Conservation (phyloP, 2,113 vertebrate genomes). For the Microtus richardsoni region DNA sequence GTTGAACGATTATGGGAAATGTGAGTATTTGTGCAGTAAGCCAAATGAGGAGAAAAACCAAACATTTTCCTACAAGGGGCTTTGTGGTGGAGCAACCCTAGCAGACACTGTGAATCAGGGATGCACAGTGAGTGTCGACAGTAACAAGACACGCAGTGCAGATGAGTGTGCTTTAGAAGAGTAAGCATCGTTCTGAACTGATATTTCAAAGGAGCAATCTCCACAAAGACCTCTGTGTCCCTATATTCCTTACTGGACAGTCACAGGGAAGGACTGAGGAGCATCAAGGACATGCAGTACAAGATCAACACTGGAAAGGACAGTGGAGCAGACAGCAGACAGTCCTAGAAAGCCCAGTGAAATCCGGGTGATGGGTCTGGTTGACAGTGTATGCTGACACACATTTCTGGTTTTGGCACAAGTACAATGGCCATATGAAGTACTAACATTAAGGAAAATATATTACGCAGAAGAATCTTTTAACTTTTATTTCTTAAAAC, state of each 20-base stretch:
- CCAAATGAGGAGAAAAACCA: too few species aligned
- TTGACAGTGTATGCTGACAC: too few species aligned
- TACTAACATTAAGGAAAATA: not conserved
- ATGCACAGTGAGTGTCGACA: not conserved
- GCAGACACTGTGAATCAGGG: not conserved
- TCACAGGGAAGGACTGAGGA: not conserved
- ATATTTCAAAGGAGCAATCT: too few species aligned
- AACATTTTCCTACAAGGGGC: not conserved
- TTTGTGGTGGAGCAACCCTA: not conserved
- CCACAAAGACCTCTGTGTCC: not conserved
- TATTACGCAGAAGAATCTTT: not conserved
- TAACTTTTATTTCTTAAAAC: not conserved
- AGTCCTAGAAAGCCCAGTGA: too few species aligned
- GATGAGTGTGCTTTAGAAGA: too few species aligned
- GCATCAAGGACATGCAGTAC: not conserved
- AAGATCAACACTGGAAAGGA: not conserved
- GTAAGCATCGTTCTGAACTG: not conserved
- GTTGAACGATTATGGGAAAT: not conserved
- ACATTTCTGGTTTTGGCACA: not conserved
- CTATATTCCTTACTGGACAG: not conserved
- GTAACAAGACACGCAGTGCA: not conserved
- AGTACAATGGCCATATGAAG: not conserved
- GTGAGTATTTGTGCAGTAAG: not conserved
- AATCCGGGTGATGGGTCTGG: not conserved
- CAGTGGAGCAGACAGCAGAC: not conserved